Evolutionary conservation across 2,113 vertebrate species (phyloP), one percentile per base, ranked within the genome.

Genomic region (Psophia crepitans): DNA sequence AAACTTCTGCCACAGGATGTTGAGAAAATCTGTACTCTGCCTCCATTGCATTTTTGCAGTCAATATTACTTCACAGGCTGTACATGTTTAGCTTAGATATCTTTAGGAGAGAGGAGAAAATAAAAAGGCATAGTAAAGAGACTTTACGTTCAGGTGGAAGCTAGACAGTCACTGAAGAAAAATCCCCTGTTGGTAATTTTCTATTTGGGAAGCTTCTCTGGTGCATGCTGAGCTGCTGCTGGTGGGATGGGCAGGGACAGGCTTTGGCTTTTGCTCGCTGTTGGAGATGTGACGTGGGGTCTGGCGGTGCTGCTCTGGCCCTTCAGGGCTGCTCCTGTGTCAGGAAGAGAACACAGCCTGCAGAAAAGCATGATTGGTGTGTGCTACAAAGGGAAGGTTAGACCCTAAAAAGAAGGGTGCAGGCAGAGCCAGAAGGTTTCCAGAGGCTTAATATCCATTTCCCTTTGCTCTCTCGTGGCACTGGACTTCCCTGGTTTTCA

Each of bases 171-270:
- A 24, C 5, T 58, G 56, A 43, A 51, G 39, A 81, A 53, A 3
- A 78, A 22, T 71, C 9, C 23, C 11, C 12, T 14, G 4, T 43
- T 74, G 41, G 27, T 60, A 26, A 13, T 8, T 44, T 9, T 2
- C 3, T 44, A 0, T 13, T 69, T 32, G 9, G 33, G 74, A 71
- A 54, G 10, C 2, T 13, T 0, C 0, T 26, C 14, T 56, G 8
- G 32, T 49, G 37, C 19, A 5, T 35, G n/a, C 16, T 27, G 51
- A 35, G 27, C 12, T 2, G 12, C 7, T 7, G 41, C 11, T 0
- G 2, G 9, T 48, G 48, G 63, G 18, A 13, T 23, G 14, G 35
- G 23, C 5, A 24, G n/a, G 12, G 24, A 3, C 5, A 48, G 24
- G 11, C 9, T 90, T 83, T 37, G 49, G 12, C 9, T 90, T 83